phyloP scores from a whole-genome alignment of 1,140 invertebrate species.

The Carcinoscorpius rotundicauda region DNA sequence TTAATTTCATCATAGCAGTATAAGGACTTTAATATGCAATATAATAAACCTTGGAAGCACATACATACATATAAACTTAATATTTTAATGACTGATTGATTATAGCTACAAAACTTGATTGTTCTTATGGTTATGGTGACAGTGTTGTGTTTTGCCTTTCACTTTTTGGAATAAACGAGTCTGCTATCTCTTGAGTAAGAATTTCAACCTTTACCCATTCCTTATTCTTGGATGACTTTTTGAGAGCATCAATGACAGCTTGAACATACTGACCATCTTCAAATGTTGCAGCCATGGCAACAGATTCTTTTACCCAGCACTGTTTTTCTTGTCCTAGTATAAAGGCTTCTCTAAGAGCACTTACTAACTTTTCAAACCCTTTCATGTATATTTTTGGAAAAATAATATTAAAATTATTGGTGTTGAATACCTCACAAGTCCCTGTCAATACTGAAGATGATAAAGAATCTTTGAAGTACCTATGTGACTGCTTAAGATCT shows the following conservation, averaged over 20 bases:
- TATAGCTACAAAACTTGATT: too few species aligned
- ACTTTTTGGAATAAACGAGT: too few species aligned
- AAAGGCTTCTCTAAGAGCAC: conserved; percentile 79
- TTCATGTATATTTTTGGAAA: conserved; percentile 76
- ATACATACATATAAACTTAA: too few species aligned
- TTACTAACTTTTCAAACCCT: conserved; percentile 80
- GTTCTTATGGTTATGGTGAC: too few species aligned
- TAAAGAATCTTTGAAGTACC: conserved; percentile 25
- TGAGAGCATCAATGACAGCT: conserved; percentile 81
- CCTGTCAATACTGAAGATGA: conserved; percentile 30
- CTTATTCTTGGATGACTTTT: conserved; percentile 63
- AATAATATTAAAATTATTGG: conserved; percentile 31
- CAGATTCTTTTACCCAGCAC: conserved; percentile 58
- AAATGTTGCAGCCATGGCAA: conserved; percentile 69
- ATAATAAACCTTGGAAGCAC: too few species aligned
- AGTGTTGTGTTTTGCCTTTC: too few species aligned
- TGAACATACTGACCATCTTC: conserved; percentile 93
- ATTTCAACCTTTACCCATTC: conserved; percentile 77
- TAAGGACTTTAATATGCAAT: too few species aligned
- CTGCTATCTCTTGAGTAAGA: conserved; percentile 50
- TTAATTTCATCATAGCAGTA: too few species aligned
- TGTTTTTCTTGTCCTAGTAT: conserved; percentile 60
- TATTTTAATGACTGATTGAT: too few species aligned
- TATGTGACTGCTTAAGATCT: conserved; percentile 42
- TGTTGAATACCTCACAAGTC: conserved; percentile 14